A percentile compares a stretch with the other conserved stretches of the same genome.
Conservation (phyloP, 2,113 vertebrate genomes). For the Fulica atra region DNA sequence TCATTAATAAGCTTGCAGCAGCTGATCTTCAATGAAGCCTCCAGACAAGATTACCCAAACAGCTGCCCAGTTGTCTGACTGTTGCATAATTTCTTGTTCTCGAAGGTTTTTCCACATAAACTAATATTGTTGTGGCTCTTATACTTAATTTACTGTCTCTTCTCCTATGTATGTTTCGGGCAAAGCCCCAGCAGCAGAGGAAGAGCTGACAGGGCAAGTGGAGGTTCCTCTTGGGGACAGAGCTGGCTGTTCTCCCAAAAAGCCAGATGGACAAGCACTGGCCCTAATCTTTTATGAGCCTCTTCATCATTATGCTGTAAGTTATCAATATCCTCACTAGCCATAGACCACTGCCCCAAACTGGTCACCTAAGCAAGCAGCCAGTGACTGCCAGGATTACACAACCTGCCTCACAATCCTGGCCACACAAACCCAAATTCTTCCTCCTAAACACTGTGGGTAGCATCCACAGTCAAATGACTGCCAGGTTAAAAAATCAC, state of each 20-base stretch:
- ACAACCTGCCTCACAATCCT: background rate
- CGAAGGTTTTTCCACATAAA: background rate
- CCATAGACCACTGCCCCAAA: background rate
- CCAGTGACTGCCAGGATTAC: background rate
- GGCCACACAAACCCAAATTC: background rate
- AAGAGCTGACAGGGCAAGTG: background rate
- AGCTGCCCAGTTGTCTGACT: background rate
- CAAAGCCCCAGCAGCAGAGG: background rate
- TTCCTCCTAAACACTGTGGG: background rate
- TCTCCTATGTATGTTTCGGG: rapidly evolving
- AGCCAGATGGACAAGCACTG: background rate
- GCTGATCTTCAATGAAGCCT: background rate
- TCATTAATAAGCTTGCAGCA: background rate
- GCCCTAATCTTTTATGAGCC: background rate
- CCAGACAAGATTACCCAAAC: background rate
- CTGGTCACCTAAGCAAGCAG: background rate
- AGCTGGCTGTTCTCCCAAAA: background rate
- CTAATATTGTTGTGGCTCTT: background rate
- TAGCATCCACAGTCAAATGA: background rate
- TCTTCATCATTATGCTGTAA: background rate
- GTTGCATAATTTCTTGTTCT: background rate
- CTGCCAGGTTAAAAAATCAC: background rate
- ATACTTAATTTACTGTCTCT: background rate
- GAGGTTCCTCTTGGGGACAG: background rate
- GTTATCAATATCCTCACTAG: background rate